phyloP scores from a whole-genome alignment of 1,140 invertebrate species.

The Pseudomyrmex concolor region DNA sequence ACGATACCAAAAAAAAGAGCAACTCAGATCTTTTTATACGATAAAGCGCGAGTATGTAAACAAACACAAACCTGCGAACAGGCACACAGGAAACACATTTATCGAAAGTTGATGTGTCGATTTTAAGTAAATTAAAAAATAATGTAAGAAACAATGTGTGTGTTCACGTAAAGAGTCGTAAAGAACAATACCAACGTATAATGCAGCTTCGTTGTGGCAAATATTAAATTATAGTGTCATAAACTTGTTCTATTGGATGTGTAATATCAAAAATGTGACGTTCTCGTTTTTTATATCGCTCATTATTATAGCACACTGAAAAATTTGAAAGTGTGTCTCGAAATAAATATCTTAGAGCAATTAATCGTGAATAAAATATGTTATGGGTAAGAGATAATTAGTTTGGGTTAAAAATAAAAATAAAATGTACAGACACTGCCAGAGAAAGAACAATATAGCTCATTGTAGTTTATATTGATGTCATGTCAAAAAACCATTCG shows the following conservation, averaged over 20 bases:
- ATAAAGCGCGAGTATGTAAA: conserved; percentile 60
- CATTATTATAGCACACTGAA: conserved; percentile 29
- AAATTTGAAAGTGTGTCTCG: conserved; percentile 59
- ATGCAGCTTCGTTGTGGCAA: conserved; percentile 70
- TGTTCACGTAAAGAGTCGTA: conserved; percentile 76
- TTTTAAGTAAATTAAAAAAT: conserved; percentile 68
- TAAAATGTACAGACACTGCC: conserved; percentile 68
- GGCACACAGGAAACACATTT: conserved; percentile 51
- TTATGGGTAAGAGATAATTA: conserved; percentile 58
- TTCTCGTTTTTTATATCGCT: too few relatives aligned
- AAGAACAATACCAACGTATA: conserved; percentile 60
- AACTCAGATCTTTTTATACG: conserved; percentile 73
- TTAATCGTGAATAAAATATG: conserved; percentile 42
- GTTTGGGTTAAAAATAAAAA: conserved; percentile 51
- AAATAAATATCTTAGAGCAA: conserved; percentile 40
- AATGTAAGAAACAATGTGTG: conserved; percentile 73
- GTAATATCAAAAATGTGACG: conserved; percentile 56
- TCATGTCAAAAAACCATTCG: conserved; percentile 14
- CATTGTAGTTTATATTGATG: conserved; percentile 61
- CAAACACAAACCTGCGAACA: conserved; percentile 37
- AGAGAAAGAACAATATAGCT: conserved; percentile 67
- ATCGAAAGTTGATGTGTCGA: conserved; percentile 57
- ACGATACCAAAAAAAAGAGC: conserved; percentile 49
- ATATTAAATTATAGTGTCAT: conserved; percentile 45
- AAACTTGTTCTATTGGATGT: conserved; percentile 55